These are phyloP conservation scores for Solen grandis DNA, from an alignment of 1,140 invertebrate genomes.

Conservation along the genomic window DNA sequence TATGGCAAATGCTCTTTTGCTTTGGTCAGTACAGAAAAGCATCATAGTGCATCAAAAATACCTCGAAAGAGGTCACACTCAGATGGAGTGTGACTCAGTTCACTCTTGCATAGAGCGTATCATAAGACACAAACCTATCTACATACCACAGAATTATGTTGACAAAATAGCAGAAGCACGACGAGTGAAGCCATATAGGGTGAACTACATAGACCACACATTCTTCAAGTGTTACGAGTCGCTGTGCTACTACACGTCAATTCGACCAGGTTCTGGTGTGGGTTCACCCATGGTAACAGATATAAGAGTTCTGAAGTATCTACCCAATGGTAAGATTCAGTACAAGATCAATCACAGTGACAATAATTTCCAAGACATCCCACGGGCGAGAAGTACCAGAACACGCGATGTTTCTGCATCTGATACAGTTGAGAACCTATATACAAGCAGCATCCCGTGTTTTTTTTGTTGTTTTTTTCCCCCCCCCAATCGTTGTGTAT, in stretches of 20 bases:
- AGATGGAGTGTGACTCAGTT: constrained; percentile 19
- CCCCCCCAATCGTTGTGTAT: too few relatives aligned
- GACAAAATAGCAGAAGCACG: constrained; percentile 4
- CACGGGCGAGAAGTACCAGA: neutral
- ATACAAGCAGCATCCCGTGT: constrained; percentile 1
- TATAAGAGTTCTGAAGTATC: constrained; percentile 7
- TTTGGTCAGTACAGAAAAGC: neutral
- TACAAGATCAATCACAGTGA: constrained; percentile 12
- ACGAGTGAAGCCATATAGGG: neutral
- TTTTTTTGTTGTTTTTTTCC: too few relatives aligned
- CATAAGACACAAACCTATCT: constrained; percentile 4
- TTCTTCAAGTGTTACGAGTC: constrained; percentile 12
- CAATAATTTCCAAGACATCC: neutral
- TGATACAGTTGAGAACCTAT: neutral
- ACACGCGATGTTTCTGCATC: neutral
- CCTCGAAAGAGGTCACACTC: neutral
- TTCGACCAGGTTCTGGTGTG: constrained; percentile 8
- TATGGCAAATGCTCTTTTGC: too few relatives aligned
- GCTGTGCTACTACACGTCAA: neutral
- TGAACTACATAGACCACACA: constrained; percentile 7
- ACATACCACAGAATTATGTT: constrained; percentile 26
- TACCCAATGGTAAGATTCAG: neutral
- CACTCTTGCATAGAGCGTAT: constrained; percentile 14
- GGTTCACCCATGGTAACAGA: constrained; percentile 30
- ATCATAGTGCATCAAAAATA: neutral